Percentiles rank a stretch among this genome's conserved stretches.
phyloP scores from a whole-genome alignment of 2,113 vertebrate genomes.

The Pygoscelis adeliae region DNA sequence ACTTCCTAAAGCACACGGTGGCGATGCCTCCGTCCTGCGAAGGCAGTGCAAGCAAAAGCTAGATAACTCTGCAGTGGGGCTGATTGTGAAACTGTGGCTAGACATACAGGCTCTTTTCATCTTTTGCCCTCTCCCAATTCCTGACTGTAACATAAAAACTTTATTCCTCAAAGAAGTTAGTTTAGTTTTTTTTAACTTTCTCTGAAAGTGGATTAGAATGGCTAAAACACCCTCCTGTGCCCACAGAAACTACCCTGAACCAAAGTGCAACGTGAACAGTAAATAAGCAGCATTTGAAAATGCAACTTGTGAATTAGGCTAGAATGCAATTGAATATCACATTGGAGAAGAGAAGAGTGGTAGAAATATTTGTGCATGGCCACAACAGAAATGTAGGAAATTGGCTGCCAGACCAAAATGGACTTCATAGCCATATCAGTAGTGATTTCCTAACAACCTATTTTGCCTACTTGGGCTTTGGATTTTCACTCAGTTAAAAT shows the following conservation, averaged over 20 bases:
- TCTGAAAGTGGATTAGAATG: background rate
- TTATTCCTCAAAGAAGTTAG: background rate
- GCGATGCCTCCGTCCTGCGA: accelerated
- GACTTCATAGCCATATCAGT: accelerated
- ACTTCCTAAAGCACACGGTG: background rate
- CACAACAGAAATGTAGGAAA: background rate
- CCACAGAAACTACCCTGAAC: background rate
- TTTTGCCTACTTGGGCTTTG: background rate
- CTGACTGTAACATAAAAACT: background rate
- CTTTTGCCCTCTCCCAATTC: background rate
- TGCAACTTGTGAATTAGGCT: background rate
- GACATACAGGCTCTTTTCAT: background rate
- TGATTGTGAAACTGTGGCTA: background rate
- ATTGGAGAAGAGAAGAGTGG: background rate
- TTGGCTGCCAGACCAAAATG: background rate
- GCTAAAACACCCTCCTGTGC: background rate
- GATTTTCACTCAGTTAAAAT: background rate
- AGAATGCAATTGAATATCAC: background rate
- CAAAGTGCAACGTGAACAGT: accelerated
- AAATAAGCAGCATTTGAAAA: background rate
- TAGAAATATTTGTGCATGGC: background rate
- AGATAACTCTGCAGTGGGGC: background rate
- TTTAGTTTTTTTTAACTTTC: background rate
- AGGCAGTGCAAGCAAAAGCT: background rate
- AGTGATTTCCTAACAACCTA: background rate